phyloP scores from a whole-genome alignment of 2,113 vertebrate species.

The Cairina moschata region DNA sequence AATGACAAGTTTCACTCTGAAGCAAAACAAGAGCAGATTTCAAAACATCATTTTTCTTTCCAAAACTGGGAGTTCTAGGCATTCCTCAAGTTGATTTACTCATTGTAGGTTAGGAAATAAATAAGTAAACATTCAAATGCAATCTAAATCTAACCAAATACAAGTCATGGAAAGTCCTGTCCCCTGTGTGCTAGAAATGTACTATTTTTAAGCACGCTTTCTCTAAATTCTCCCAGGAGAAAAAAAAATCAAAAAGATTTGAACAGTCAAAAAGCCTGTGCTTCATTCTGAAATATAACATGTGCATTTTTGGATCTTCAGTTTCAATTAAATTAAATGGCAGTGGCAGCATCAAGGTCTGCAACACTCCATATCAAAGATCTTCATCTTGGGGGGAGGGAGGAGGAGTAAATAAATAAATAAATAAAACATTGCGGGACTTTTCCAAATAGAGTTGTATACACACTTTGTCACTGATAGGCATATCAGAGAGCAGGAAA shows the following conservation, averaged over 20 bases:
- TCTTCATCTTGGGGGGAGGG: background rate
- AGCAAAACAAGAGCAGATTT: background rate
- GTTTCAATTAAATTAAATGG: background rate
- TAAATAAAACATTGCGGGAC: background rate
- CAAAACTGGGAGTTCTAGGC: background rate
- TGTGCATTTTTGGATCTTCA: background rate
- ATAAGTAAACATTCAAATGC: background rate
- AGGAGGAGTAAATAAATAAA: too few species aligned
- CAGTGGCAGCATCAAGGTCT: background rate
- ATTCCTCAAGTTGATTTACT: background rate
- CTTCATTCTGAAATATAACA: background rate
- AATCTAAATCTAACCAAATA: background rate
- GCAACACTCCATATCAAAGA: background rate
- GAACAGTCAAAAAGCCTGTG: background rate
- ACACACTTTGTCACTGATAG: conserved; percentile 14
- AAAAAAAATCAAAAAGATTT: background rate
- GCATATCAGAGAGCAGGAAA: conserved; percentile 17
- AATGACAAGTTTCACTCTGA: background rate
- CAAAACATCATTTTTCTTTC: background rate
- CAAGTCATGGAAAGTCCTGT: background rate
- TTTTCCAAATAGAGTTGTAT: conserved; percentile 12
- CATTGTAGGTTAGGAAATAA: background rate
- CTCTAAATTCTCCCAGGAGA: background rate
- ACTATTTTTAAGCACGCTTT: background rate
- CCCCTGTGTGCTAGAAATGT: background rate